phyloP scores from a whole-genome alignment of 2,888 invertebrate species.

The Parasteatoda lunata region DNA sequence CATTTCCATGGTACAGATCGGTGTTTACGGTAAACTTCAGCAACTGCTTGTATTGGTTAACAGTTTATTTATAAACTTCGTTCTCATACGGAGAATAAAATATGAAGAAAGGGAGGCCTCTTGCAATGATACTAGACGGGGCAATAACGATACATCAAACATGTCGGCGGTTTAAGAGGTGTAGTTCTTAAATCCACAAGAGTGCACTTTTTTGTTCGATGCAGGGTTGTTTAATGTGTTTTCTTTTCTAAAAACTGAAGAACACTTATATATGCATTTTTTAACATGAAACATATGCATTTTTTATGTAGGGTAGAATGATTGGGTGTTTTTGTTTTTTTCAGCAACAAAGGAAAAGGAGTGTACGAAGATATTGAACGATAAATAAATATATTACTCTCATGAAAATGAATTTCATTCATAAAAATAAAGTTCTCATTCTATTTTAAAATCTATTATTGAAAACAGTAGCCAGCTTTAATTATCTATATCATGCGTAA shows the following conservation, averaged over 20 bases:
- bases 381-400: too few relatives aligned
- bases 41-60: conserved; percentile 46
- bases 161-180: conserved; percentile 24
- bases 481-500: too few relatives aligned
- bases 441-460: too few relatives aligned
- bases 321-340: too few relatives aligned
- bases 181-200: conserved; percentile 28
- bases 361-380: too few relatives aligned
- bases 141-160: conserved; percentile 49
- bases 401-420: too few relatives aligned
- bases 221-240: conserved; percentile 21
- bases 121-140: conserved; percentile 35
- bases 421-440: too few relatives aligned
- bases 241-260: conserved; percentile 6
- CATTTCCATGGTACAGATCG: conserved; percentile 43
- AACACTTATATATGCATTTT: conserved; percentile 18
- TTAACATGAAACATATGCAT: not conserved
- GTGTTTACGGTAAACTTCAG: conserved; percentile 35
- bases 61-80: conserved; percentile 55
- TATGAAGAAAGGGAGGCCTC: conserved; percentile 14
- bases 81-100: conserved; percentile 8
- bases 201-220: conserved; percentile 15
- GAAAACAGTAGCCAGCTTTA: too few relatives aligned
- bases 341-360: too few relatives aligned
- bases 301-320: too few relatives aligned